These are phyloP conservation scores for Pseudoatta argentina DNA, from an alignment of 1,140 invertebrate genomes.

Conservation along the genomic window DNA sequence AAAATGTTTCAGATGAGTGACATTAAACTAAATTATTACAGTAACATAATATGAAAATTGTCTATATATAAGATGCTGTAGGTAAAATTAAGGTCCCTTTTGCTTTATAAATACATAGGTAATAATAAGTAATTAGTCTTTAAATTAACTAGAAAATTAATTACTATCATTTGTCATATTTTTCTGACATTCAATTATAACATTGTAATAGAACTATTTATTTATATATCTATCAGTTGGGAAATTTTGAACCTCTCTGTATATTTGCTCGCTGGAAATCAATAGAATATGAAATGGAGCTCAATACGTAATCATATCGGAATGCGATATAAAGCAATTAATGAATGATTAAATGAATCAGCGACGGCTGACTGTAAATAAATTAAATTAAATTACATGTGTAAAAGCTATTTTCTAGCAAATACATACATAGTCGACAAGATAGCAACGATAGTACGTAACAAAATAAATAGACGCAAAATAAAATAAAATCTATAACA, in stretches of 20 bases:
- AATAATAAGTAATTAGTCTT: not conserved
- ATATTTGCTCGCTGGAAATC: slow-evolving; percentile 10
- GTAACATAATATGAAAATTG: not conserved
- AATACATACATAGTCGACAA: slow-evolving; percentile 26
- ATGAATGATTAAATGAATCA: slow-evolving; percentile 50
- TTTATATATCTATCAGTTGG: slow-evolving; percentile 12
- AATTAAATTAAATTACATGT: slow-evolving; percentile 57
- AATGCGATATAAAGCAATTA: slow-evolving; percentile 53
- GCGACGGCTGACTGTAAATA: slow-evolving; percentile 33
- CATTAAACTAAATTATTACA: not conserved
- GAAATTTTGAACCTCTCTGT: not conserved
- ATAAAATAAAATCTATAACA: slow-evolving; percentile 26
- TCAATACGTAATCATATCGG: slow-evolving; percentile 21
- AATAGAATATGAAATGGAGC: slow-evolving; percentile 37
- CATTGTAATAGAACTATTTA: not conserved
- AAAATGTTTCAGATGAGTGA: slow-evolving; percentile 25
- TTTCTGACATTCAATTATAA: not conserved
- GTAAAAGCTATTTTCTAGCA: slow-evolving; percentile 26
- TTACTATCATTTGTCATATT: not conserved
- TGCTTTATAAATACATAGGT: not conserved
- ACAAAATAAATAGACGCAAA: slow-evolving; percentile 25
- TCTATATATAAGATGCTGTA: not conserved
- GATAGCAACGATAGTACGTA: not conserved
- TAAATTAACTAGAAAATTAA: not conserved
- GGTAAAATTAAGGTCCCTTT: not conserved